phyloP scores from a whole-genome alignment of 2,888 invertebrate species.

The Ophion costatus region DNA sequence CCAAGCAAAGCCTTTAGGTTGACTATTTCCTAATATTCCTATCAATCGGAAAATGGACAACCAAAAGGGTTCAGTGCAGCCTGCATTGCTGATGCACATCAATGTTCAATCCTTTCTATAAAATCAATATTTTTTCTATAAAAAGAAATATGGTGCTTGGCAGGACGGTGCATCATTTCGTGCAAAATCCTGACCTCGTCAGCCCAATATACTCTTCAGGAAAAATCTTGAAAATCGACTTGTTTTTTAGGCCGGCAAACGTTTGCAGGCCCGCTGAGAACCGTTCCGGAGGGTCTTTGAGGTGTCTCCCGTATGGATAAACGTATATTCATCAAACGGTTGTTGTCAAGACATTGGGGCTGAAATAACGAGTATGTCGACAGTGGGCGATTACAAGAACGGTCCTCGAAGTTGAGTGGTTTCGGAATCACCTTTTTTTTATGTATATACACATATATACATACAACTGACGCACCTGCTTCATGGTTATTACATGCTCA shows the following conservation, averaged over 20 bases:
- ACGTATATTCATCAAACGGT: too few species aligned
- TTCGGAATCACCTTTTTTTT: background rate
- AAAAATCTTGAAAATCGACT: background rate
- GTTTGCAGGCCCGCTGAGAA: too few species aligned
- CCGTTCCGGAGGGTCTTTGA: too few species aligned
- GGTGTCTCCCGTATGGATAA: too few species aligned
- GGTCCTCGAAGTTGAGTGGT: background rate
- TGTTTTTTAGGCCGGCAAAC: background rate
- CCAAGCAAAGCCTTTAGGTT: too few species aligned
- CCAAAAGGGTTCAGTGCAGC: too few species aligned
- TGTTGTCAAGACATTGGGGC: background rate
- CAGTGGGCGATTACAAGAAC: background rate
- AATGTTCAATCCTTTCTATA: background rate
- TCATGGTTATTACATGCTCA: slow-evolving; percentile 56
- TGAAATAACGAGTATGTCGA: background rate
- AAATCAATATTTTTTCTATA: background rate
- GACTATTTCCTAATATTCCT: too few species aligned
- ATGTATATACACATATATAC: slow-evolving; percentile 3
- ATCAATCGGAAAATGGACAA: too few species aligned
- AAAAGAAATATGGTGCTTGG: background rate
- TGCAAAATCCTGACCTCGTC: background rate
- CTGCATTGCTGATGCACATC: background rate
- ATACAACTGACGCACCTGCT: slow-evolving; percentile 48
- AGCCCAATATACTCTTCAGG: background rate
- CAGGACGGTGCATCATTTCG: background rate